Conservation (phyloP, 2,797 vertebrate species). For the Macropus fuliginosus region DNA sequence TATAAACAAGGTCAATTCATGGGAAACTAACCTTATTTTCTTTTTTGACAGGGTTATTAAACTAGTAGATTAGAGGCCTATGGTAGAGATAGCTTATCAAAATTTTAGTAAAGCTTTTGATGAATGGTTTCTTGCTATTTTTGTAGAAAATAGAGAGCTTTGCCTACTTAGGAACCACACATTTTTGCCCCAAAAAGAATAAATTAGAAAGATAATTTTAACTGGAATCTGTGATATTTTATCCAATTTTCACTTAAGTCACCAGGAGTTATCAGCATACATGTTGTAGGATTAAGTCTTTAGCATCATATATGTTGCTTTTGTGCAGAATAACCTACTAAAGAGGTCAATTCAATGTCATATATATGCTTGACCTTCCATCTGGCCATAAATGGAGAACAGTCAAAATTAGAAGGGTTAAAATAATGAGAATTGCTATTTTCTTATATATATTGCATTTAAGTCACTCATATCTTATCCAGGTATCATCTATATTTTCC, state of each 20-base stretch:
- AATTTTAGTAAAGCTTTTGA: neutral
- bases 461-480: neutral
- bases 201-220: neutral
- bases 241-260: slow-evolving; percentile 45
- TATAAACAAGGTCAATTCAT: neutral
- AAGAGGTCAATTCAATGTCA: slow-evolving; percentile 41
- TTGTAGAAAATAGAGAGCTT: neutral
- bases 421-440: neutral
- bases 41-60: neutral
- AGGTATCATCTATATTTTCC: slow-evolving; percentile 34
- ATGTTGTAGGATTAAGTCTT: slow-evolving; percentile 30
- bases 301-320: slow-evolving; percentile 44
- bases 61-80: neutral
- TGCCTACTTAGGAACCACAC: slow-evolving; percentile 28
- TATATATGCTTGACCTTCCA: neutral
- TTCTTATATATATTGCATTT: slow-evolving; percentile 10
- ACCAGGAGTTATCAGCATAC: slow-evolving; percentile 43
- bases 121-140: neutral
- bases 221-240: slow-evolving; percentile 36
- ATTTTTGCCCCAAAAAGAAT: slow-evolving; percentile 41
- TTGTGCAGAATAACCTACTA: neutral
- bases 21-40: neutral
- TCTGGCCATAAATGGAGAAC: neutral
- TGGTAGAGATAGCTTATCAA: neutral
- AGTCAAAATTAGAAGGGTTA: slow-evolving; percentile 11